Conservation (phyloP, 2,797 vertebrate species). For the Diceros bicornis region DNA sequence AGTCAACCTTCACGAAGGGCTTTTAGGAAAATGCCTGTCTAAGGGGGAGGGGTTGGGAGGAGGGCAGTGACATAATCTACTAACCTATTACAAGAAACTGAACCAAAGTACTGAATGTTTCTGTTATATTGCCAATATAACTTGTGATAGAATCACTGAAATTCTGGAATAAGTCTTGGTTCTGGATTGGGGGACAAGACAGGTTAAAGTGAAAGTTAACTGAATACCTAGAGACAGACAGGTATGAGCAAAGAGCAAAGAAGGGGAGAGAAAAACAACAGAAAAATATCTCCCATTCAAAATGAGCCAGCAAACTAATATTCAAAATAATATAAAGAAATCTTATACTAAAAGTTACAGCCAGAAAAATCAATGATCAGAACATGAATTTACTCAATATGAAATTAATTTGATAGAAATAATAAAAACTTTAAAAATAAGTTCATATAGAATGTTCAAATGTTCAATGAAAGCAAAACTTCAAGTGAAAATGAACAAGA, state of each 20-base stretch:
- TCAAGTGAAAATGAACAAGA: not conserved
- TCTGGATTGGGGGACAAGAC: not conserved
- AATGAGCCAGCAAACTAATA: conserved; percentile 13
- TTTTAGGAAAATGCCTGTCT: conserved; percentile 21
- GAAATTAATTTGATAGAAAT: conserved; percentile 41
- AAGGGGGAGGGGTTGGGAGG: not conserved
- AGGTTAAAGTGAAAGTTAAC: not conserved
- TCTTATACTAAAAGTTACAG: not conserved
- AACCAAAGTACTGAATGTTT: conserved; percentile 36
- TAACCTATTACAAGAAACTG: not conserved
- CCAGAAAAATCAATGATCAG: conserved; percentile 39
- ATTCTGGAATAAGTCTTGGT: not conserved
- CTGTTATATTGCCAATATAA: conserved; percentile 14
- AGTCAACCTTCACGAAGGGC: not conserved
- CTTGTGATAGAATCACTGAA: conserved; percentile 35
- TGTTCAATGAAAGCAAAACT: not conserved
- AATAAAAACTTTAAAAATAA: conserved; percentile 13
- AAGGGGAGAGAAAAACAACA: not conserved
- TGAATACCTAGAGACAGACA: not conserved
- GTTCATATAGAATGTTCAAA: conserved; percentile 6
- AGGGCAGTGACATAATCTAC: not conserved
- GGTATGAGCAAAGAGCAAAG: not conserved
- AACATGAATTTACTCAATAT: conserved; percentile 12
- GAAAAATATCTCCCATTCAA: not conserved
- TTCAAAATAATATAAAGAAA: conserved; percentile 9